Conservation (phyloP, 2,797 vertebrate species). For the Muscicapa striata region DNA sequence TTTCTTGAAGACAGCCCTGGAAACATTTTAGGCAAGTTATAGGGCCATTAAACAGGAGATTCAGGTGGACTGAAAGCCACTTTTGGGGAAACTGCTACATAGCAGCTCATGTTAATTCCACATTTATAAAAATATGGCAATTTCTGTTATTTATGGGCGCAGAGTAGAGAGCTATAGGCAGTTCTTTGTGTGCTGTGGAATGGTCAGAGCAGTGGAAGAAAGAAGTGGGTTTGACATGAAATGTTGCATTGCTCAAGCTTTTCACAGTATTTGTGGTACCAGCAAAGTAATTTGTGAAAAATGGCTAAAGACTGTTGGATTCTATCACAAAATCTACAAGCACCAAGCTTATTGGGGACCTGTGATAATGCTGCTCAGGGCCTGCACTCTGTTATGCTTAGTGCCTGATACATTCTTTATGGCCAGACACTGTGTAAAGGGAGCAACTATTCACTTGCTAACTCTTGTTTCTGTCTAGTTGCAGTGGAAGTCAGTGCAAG, state of each 20-base stretch:
- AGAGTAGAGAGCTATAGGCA: conserved; percentile 58
- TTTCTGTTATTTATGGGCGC: conserved; percentile 59
- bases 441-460: conserved; percentile 46
- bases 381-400: conserved; percentile 22
- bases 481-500: conserved; percentile 17
- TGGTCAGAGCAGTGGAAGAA: conserved; percentile 18
- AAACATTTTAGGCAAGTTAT: conserved; percentile 31
- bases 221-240: conserved; percentile 52
- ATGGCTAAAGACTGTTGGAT: conserved; percentile 40
- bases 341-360: conserved; percentile 24
- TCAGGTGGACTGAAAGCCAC: conserved; percentile 42
- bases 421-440: not conserved
- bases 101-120: conserved; percentile 59
- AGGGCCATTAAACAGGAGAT: conserved; percentile 37
- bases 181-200: conserved; percentile 58
- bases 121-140: conserved; percentile 54
- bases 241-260: conserved; percentile 27
- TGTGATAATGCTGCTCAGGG: conserved; percentile 48
- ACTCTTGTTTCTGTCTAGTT: conserved; percentile 41
- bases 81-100: conserved; percentile 36
- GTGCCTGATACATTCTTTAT: conserved; percentile 36
- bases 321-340: conserved; percentile 53
- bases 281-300: conserved; percentile 54
- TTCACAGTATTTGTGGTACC: not conserved
- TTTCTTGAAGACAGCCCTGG: conserved; percentile 3